Evolutionary conservation across 2,888 invertebrate genomes (phyloP), one percentile per base, ranked within the genome.

Genomic region (Dasysyrphus tricinctus): DNA sequence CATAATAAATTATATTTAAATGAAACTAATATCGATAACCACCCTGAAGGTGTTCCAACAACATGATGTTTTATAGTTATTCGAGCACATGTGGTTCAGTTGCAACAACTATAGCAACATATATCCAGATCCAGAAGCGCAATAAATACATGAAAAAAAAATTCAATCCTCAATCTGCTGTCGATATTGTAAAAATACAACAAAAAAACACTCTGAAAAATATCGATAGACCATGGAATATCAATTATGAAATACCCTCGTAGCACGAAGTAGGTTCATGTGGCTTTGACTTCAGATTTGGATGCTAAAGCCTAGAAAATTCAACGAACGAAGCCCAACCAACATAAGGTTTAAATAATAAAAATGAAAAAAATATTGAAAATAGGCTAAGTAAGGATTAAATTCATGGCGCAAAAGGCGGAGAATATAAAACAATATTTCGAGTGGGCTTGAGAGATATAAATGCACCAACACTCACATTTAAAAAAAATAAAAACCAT

Each of bases 301-400:
- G 16, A 57, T 57, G 57, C 16, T 57, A 54, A 54, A 29, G 32
- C 34, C 34, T 63, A 61, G 14, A 61, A 11, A 39, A 65, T 7
- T 34, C 59, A 61, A 61, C n/a, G 12, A 44, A 14, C 44, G 44
- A 67, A 69, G 19, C 37, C 39, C 57, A 14, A 44, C 51, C 70
- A 34, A 57, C 9, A 4, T 4, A 34, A 34, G 14, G n/a, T 2
- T 0, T 5, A 44, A 54, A 67, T 42, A n/a, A 42, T 12, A 9
- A 19, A 63, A 47, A 47, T 44, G 44, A 47, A 61, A 42, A 61
- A 78, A 69, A 49, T 54, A 59, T 69, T 59, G 51, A 78, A 82
- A 80, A 72, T 85, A 73, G 84, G 76, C 84, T 85, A 85, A 85
- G 84, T 70, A 54, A 49, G 67, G 80, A 76, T 85, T 85, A 76